Evolutionary conservation across 2,797 vertebrate genomes (phyloP), one percentile per base, ranked within the genome.

Genomic region (Aulostomus chinensis): DNA sequence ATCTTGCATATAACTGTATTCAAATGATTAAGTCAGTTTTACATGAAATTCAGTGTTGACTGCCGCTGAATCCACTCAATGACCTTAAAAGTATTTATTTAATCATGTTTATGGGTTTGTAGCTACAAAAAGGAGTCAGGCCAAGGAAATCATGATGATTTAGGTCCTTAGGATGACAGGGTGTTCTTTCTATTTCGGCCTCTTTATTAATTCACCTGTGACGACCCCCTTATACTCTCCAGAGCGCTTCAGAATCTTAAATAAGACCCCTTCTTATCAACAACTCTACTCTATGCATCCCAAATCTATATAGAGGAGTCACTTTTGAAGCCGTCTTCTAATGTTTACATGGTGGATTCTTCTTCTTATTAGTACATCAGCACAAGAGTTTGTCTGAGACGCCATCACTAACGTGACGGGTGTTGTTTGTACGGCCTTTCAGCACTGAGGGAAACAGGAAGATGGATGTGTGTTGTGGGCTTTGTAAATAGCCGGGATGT

Each of bases 221-320:
- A 43, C 37, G 29, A 21, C 30, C 11, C 37, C 20, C 38, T 40
- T 15, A 14, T 8, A 34, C 67, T 30, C 46, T 18, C 15, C 49
- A 17, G 63, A 73, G 50, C 61, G 68, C 32, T 64, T 48, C 39
- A 34, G 35, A 37, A 49, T 52, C 20, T 45, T 2, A 52, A 39
- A 46, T 10, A 37, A 45, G 24, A 5, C 28, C 48, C 30, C 12
- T 8, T 32, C 30, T n/a, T n/a, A n/a, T n/a, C n/a, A n/a, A n/a
- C n/a, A n/a, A n/a, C n/a, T n/a, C n/a, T n/a, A n/a, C 78, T 89
- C 90, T 90, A 91, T 91, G 89, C 89, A 91, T 86, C 76, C 68
- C 66, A 72, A 66, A 54, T 69, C 58, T 73, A 38, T 38, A 61
- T 79, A 58, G 67, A 75, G 5, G 50, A 72, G 67, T 81, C 37